A percentile compares a stretch with the other conserved stretches of the same genome.
phyloP scores from a whole-genome alignment of 23 tunicate species.

The Oikopleura albicans region DNA sequence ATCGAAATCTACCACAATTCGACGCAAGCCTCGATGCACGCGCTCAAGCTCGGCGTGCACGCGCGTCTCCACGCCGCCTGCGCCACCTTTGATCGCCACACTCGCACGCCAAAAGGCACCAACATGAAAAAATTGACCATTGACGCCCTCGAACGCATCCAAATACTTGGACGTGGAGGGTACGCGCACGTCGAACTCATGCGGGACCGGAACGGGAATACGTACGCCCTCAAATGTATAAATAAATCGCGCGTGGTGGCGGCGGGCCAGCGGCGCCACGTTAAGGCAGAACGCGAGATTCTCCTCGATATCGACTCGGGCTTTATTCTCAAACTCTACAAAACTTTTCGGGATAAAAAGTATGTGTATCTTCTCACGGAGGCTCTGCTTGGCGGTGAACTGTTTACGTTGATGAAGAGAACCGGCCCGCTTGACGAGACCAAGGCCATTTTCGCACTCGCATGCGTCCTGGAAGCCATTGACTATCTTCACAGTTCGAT shows the following conservation, averaged over 20 bases:
- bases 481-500: slow-evolving; percentile 34
- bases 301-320: neutral
- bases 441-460: slow-evolving; percentile 40
- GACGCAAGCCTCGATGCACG: neutral
- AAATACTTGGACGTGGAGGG: slow-evolving; percentile 11
- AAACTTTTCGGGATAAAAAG: slow-evolving; percentile 45
- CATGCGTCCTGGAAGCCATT: slow-evolving; percentile 68
- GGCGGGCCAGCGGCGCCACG: slow-evolving; percentile 14
- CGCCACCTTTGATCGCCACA: neutral
- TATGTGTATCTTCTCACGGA: slow-evolving; percentile 78
- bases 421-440: slow-evolving; percentile 49
- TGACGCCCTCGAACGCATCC: neutral
- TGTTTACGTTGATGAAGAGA: slow-evolving; percentile 35
- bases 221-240: slow-evolving; percentile 3
- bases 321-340: slow-evolving; percentile 1
- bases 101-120: neutral
- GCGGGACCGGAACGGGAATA: neutral
- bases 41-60: neutral
- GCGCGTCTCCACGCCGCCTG: neutral
- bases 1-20: slow-evolving; percentile 12
- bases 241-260: neutral
- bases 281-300: slow-evolving; percentile 9
- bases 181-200: slow-evolving; percentile 7
- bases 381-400: slow-evolving; percentile 75
- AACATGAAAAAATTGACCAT: neutral